These are phyloP conservation scores for Fragum sueziense DNA, from an alignment of 2,888 invertebrate genomes.

Conservation along the genomic window DNA sequence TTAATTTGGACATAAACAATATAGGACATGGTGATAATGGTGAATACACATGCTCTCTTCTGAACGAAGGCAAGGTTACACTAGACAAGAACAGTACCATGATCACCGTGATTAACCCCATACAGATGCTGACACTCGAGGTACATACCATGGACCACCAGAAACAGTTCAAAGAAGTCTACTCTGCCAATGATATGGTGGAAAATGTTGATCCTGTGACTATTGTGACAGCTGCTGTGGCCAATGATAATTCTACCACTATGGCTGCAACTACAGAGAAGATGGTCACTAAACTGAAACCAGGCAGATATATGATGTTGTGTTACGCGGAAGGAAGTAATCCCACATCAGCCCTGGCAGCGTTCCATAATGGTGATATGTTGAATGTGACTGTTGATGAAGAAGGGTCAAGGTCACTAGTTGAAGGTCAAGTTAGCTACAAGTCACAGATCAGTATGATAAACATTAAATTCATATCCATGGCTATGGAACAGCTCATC, in stretches of 20 bases:
- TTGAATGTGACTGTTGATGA: conserved; percentile 3
- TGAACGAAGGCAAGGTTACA: neutral
- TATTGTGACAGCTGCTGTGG: neutral
- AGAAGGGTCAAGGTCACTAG: conserved; percentile 13
- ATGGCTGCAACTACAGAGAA: neutral
- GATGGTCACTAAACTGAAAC: neutral
- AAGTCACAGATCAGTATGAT: conserved; percentile 13
- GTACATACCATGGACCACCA: conserved; percentile 14
- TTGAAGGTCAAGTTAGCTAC: neutral
- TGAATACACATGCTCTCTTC: conserved; percentile 4
- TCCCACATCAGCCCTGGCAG: neutral
- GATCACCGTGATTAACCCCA: neutral
- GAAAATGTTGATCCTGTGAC: neutral
- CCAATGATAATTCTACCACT: neutral
- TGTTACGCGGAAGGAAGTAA: conserved; percentile 12
- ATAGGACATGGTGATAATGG: conserved; percentile 7
- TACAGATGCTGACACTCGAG: conserved; percentile 6
- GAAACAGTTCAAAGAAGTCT: neutral
- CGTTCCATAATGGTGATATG: neutral
- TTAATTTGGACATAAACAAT: conserved; percentile 6
- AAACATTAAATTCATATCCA: conserved; percentile 1
- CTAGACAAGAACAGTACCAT: neutral
- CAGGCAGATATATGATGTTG: conserved; percentile 3
- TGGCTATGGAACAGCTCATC: conserved; percentile 5
- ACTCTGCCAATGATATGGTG: neutral